A percentile compares a stretch with the other conserved stretches of the same genome.
These are phyloP conservation scores for Aspidapion aeneum DNA, from an alignment of 2,888 invertebrate species.

Conservation along the genomic window DNA sequence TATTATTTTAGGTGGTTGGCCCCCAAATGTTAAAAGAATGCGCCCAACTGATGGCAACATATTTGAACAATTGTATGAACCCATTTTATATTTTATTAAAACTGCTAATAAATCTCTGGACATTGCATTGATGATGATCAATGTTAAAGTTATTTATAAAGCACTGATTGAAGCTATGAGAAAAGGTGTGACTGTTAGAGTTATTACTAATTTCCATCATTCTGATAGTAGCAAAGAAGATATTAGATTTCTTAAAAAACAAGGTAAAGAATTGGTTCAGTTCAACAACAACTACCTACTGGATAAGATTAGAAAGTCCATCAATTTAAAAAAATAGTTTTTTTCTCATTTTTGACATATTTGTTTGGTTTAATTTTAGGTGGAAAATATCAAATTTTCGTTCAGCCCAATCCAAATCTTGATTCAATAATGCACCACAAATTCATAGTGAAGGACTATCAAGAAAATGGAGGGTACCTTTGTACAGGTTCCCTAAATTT, in stretches of 20 bases:
- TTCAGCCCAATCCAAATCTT: constrained; percentile 26
- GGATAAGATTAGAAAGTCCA: neutral
- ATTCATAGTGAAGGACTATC: constrained; percentile 42
- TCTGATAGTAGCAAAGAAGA: constrained; percentile 11
- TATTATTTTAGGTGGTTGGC: constrained; percentile 39
- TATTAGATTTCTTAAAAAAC: constrained; percentile 28
- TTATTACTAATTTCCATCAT: constrained; percentile 38
- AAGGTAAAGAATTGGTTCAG: constrained; percentile 24
- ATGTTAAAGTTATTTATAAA: constrained; percentile 28
- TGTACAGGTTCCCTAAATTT: constrained; percentile 42
- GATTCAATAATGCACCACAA: constrained; percentile 43
- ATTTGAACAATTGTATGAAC: constrained; percentile 31
- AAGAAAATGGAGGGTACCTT: constrained; percentile 30
- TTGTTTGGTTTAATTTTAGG: constrained; percentile 28
- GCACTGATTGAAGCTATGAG: constrained; percentile 32
- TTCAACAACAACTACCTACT: neutral
- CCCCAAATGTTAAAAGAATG: constrained; percentile 15
- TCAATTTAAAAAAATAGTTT: neutral
- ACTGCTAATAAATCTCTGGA: constrained; percentile 35
- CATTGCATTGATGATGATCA: constrained; percentile 38
- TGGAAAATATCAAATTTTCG: constrained; percentile 31
- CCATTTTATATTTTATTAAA: constrained; percentile 38
- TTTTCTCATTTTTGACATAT: neutral
- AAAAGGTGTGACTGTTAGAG: constrained; percentile 37
- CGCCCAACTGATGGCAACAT: constrained; percentile 22